Base-by-base conservation (phyloP, 1,140 invertebrate genomes). In the Monomorium pharaonis region DNA sequence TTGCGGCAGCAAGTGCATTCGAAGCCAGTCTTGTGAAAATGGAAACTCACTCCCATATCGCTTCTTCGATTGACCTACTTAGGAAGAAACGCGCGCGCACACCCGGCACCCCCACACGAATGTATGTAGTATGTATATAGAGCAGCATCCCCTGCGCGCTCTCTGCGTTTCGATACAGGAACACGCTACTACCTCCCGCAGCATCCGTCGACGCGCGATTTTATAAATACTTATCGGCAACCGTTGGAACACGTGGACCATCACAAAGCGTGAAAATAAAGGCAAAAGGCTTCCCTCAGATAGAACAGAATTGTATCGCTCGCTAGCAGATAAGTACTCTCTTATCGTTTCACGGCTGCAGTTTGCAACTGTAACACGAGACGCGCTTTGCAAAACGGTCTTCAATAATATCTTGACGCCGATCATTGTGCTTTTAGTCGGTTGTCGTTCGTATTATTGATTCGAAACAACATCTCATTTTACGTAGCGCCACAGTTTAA, bases 1-100 rank as follows among this genome's bases (percentile, higher is more conserved):
- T 89, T 89, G 87, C 63, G 88, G 16, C 56, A 63, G 18, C 75
- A 24, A 86, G 49, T 62, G 84, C 80, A 72, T 83, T 89, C 86
- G 87, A 30, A 88, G 54, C 47, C 70, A 86, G 84, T 51, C 60
- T 89, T 80, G 88, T 69, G 87, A 89, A 85, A 89, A 89, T 89
- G 87, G 88, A 89, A 88, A 89, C 85, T 89, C 85, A 60, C 67
- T 80, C 78, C 51, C 42, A 54, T 83, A 88, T 89, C 87, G 87
- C 63, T 83, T 88, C 87, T 89, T 86, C 88, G 87, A 89, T 89
- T 86, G 88, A 89, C 88, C 88, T 86, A 89, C 76, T 86, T 89
- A 33, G 51, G 67, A 65, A 51, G 49, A 49, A 49, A 18, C 18
- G 21, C 37, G 70, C 44, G 58, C 47, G 77, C 77, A 9, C 60